phyloP scores from a whole-genome alignment of 2,113 vertebrate genomes.

The Emydura subglobosa region DNA sequence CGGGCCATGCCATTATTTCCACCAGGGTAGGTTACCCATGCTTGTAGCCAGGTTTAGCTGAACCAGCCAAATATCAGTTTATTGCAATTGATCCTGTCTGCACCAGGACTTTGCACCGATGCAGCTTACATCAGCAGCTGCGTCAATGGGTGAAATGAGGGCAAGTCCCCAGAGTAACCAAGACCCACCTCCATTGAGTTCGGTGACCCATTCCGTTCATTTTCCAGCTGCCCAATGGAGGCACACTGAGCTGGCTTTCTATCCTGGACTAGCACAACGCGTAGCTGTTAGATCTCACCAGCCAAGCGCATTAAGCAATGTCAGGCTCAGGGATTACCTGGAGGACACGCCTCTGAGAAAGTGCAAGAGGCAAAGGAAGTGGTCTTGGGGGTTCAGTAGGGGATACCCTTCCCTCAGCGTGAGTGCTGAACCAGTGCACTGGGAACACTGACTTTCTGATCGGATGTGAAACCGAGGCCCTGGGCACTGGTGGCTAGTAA shows the following conservation, averaged over 20 bases:
- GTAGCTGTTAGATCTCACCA: background rate
- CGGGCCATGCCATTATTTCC: background rate
- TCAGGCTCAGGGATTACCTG: no score
- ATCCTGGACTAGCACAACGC: background rate
- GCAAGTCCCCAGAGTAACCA: background rate
- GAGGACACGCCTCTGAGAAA: background rate
- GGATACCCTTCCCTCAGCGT: no score
- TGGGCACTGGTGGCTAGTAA: background rate
- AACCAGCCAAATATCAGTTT: background rate
- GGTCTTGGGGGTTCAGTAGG: background rate
- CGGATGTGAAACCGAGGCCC: background rate
- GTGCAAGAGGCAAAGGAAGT: no score
- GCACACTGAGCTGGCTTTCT: background rate
- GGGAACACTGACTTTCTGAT: background rate
- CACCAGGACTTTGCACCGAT: background rate
- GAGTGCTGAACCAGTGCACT: background rate
- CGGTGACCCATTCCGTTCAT: rapidly evolving
- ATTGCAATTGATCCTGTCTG: background rate
- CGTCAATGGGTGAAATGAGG: background rate
- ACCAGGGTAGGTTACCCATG: background rate
- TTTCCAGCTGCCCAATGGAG: background rate
- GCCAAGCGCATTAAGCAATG: background rate
- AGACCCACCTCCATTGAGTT: background rate
- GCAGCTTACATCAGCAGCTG: background rate
- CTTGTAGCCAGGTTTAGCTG: background rate